Conservation (phyloP, 2,797 vertebrate genomes). For the Synaphobranchus kaupii region DNA sequence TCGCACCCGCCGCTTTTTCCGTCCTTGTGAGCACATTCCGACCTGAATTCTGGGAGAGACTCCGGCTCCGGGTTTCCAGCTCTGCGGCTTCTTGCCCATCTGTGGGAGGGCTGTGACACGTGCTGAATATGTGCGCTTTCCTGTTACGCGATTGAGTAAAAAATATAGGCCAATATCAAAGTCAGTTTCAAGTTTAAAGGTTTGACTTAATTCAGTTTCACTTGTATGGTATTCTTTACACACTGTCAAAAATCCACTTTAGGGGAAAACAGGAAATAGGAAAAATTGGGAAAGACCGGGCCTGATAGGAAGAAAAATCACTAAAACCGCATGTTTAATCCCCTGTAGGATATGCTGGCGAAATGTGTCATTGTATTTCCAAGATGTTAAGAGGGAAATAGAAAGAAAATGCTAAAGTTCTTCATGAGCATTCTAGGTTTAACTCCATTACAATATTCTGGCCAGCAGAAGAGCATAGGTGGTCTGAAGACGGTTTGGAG, state of each 20-base stretch:
- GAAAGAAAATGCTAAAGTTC: neutral
- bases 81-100: neutral
- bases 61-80: slow-evolving; percentile 20
- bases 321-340: neutral
- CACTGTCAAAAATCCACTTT: neutral
- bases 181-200: neutral
- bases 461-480: neutral
- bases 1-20: slow-evolving; percentile 10
- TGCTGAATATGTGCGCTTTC: neutral
- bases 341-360: neutral
- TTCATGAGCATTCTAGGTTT: neutral
- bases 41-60: slow-evolving; percentile 10
- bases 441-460: neutral
- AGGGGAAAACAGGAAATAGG: neutral
- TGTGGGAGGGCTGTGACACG: neutral
- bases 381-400: neutral
- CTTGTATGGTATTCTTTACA: neutral
- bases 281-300: neutral
- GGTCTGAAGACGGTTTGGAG: neutral
- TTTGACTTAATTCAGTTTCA: neutral
- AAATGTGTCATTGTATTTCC: neutral
- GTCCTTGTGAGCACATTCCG: slow-evolving; percentile 22
- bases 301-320: neutral
- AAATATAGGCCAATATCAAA: neutral
- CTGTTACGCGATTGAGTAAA: neutral